Conservation (phyloP, 2,113 vertebrate genomes). For the Oenanthe oenanthe region DNA sequence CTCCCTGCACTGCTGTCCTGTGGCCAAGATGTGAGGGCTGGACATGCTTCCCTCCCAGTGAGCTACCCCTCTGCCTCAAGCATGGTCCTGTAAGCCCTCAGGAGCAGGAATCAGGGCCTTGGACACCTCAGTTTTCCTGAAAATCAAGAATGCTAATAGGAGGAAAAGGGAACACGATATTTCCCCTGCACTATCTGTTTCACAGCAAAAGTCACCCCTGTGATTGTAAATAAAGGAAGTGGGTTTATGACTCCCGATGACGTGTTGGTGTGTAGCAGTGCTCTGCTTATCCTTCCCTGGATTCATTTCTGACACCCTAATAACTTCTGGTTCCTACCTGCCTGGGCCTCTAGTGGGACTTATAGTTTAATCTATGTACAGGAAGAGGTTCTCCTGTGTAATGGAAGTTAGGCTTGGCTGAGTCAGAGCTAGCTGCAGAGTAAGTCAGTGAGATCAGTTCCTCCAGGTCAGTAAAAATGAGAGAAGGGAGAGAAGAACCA, state of each 20-base stretch:
- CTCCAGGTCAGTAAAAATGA: neutral
- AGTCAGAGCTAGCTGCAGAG: neutral
- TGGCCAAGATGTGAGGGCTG: rapidly evolving
- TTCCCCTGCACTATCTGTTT: neutral
- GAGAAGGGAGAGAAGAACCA: neutral
- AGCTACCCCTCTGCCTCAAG: rapidly evolving
- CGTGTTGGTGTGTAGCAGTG: neutral
- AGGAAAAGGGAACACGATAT: rapidly evolving
- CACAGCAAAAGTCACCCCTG: rapidly evolving
- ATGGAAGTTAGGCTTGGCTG: neutral
- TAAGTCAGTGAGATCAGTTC: neutral
- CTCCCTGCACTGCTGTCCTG: rapidly evolving
- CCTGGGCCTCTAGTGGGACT: neutral
- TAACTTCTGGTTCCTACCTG: neutral
- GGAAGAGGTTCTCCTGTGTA: neutral
- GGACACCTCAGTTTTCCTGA: rapidly evolving
- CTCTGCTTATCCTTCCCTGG: neutral
- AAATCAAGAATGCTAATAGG: neutral
- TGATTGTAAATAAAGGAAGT: neutral
- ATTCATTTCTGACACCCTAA: neutral
- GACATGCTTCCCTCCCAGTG: rapidly evolving
- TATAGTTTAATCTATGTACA: neutral
- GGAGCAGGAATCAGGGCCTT: neutral
- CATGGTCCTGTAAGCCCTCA: neutral
- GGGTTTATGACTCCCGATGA: neutral